A percentile compares a stretch with the other conserved stretches of the same genome.
phyloP scores from a whole-genome alignment of 1,140 invertebrate genomes.

The Drosophila varians region DNA sequence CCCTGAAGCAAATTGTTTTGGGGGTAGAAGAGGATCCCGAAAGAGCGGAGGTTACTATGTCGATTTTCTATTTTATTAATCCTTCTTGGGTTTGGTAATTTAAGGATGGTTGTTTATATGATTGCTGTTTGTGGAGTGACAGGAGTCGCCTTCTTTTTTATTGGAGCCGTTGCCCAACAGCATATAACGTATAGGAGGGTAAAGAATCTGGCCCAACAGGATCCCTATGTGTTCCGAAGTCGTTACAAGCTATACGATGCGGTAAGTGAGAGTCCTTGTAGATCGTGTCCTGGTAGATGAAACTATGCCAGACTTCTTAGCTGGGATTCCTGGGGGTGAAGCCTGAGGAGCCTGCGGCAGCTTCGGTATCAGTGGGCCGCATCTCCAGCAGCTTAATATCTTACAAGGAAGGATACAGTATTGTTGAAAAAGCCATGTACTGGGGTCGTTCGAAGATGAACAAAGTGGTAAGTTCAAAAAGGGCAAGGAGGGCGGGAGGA shows the following conservation, averaged over 20 bases:
- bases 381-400: no score
- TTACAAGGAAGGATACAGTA: no score
- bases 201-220: constrained; percentile 24
- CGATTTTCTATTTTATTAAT: neutral
- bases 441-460: constrained; percentile 7
- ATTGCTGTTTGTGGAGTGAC: constrained; percentile 13
- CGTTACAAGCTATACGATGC: constrained; percentile 42
- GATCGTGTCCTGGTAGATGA: no score
- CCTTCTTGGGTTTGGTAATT: neutral
- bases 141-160: constrained; percentile 32
- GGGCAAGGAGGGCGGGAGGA: no score
- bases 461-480: constrained; percentile 18
- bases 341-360: neutral
- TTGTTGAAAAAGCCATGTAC: constrained; percentile 17
- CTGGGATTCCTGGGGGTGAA: neutral
- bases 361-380: neutral
- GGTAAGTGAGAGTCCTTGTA: constrained; percentile 26
- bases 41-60: neutral
- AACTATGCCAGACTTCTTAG: constrained; percentile 1
- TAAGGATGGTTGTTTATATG: constrained; percentile 4
- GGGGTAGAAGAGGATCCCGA: neutral
- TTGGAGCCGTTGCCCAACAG: constrained; percentile 57
- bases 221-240: constrained; percentile 52
- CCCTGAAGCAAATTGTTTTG: neutral
- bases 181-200: constrained; percentile 47